Conservation (phyloP, 2,888 invertebrate species). For the Dastarcus helophoroides region DNA sequence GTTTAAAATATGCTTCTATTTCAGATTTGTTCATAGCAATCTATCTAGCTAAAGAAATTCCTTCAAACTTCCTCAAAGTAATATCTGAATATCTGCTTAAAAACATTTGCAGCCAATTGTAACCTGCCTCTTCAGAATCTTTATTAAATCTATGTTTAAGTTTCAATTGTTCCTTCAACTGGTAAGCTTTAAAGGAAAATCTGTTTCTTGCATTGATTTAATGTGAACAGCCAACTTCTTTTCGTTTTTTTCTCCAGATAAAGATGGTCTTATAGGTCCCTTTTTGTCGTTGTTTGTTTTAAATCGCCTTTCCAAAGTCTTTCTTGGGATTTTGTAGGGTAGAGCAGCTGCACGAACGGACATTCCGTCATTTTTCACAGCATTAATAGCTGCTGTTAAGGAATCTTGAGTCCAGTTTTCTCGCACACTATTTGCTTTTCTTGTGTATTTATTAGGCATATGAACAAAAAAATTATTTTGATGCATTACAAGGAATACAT, state of each 20-base stretch:
- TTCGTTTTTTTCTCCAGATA: constrained; percentile 8
- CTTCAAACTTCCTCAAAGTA: constrained; percentile 11
- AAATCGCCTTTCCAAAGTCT: background rate
- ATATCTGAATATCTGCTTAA: constrained; percentile 9
- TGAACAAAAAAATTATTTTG: too few relatives aligned
- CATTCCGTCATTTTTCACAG: constrained; percentile 2
- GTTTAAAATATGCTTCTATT: constrained; percentile 10
- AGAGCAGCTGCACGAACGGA: constrained; percentile 3
- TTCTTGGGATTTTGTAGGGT: background rate
- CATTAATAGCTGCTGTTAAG: too few relatives aligned
- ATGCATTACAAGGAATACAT: too few relatives aligned
- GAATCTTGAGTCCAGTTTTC: too few relatives aligned
- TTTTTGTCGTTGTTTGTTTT: constrained; percentile 1
- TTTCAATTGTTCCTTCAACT: constrained; percentile 10
- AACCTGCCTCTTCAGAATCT: constrained; percentile 9
- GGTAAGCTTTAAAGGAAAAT: constrained; percentile 13
- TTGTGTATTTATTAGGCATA: too few relatives aligned
- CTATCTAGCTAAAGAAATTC: constrained; percentile 7
- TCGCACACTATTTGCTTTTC: too few relatives aligned
- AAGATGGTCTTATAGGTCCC: constrained; percentile 7
- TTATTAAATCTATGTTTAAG: constrained; percentile 9
- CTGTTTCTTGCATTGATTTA: constrained; percentile 12
- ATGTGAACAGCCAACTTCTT: constrained; percentile 10
- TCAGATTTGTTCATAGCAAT: background rate
- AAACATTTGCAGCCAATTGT: constrained; percentile 12